Base-by-base conservation (phyloP, 2,113 vertebrate genomes). In the Anguilla japonica region DNA sequence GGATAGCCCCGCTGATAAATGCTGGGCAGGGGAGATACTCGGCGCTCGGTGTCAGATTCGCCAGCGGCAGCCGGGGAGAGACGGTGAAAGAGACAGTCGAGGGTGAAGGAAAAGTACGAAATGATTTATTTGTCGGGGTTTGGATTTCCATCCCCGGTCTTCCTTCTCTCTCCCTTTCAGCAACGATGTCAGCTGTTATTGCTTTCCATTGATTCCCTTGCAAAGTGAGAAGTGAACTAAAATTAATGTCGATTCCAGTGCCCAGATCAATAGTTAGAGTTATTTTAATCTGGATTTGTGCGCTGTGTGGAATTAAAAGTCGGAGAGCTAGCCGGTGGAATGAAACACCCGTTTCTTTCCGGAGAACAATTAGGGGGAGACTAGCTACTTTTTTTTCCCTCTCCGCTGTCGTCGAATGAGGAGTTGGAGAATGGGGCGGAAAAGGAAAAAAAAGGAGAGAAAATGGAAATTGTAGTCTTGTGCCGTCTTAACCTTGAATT, bases 161-260 rank as follows among this genome's bases (percentile, higher is more conserved):
- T 96, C 97, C 96, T 95, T 89, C 95, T 95, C 95, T 95, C 94
- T 95, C 95, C 95, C 96, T 96, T 96, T 97, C 96, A 97, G 94
- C 92, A 86, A 95, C 95, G 94, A 96, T 98, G 97, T 98, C 97
- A 97, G 96, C 96, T 98, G 96, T 97, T 98, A 98, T 98, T 97
- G 96, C 96, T 96, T 96, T 91, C 95, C 97, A 98, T 98, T 99
- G 98, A 99, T 99, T 97, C 93, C 94, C 96, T 97, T 96, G 97
- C 97, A 96, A 97, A 97, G 96, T 96, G 95, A 98, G 96, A 98
- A 97, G 96, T 98, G 97, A 98, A 98, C 96, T 97, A 97, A 99
- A 99, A 98, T 99, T 97, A 98, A 99, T 98, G 97, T 98, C 97
- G 97, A 96, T 98, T 98, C 97, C 96, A 97, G 94, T 96, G 93